Conservation (phyloP, 2,113 vertebrate species). For the Phalacrocorax brasilianus region DNA sequence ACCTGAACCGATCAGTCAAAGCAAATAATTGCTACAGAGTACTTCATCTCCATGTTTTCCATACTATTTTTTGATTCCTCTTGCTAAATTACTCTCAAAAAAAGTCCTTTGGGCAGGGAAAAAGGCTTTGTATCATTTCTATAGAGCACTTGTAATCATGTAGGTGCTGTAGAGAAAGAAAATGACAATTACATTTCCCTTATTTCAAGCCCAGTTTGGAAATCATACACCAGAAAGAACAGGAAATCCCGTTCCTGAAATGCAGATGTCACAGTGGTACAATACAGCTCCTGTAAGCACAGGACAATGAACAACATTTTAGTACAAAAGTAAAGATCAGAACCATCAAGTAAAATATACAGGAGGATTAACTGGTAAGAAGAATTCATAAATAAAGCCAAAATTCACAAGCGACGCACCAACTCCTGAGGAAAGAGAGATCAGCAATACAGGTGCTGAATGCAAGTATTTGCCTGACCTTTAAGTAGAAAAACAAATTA, state of each 20-base stretch:
- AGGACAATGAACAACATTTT: background rate
- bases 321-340: background rate
- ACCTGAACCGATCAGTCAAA: background rate
- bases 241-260: constrained; percentile 10
- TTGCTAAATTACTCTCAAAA: background rate
- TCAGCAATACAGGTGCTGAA: background rate
- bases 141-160: background rate
- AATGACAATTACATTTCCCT: background rate
- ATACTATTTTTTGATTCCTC: background rate
- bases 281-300: background rate
- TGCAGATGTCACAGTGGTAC: background rate
- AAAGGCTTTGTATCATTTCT: background rate
- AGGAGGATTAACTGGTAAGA: background rate
- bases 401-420: background rate
- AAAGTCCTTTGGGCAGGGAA: background rate
- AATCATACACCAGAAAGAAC: background rate
- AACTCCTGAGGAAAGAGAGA: background rate
- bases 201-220: background rate
- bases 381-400: background rate
- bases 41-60: background rate
- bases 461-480: background rate
- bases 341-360: background rate
- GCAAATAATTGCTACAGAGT: background rate
- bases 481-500: background rate
- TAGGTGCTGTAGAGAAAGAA: background rate